Evolutionary conservation across 2,888 invertebrate species (phyloP), one percentile per base, ranked within the genome.

Genomic region (Myopa tessellatipennis): DNA sequence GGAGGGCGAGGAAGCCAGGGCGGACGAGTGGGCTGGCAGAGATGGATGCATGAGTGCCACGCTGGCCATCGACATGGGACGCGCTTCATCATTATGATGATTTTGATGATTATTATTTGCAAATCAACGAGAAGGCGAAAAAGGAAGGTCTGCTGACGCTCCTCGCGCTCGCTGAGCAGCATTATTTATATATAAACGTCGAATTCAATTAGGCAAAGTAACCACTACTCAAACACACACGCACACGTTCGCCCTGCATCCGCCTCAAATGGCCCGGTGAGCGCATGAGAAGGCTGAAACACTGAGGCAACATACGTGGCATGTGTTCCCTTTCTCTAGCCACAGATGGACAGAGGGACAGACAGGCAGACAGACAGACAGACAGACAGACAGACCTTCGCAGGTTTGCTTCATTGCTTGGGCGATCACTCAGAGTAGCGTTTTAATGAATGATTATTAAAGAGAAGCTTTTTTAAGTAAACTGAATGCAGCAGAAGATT

Each of bases 171-270:
- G 68, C 50, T 63, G 12, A 34, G 26, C 50, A 7, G n/a, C 50
- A 69, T 60, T 69, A 75, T 45, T 58, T 55, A 58, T n/a, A 68
- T 52, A 74, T 65, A 38, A 75, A 75, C 60, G 68, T 75, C 75
- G 34, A 18, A 58, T 58, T 75, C 68, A 75, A 75, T 75, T 75
- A 75, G 45, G 16, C 16, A 55, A 67, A 38, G 36, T 36, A 14
- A 45, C n/a, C 74, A n/a, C 7, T 14, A 5, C 55, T 14, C n/a
- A 38, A 34, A 71, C 58, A 8, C 3, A 3, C 52, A 14, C 26
- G 18, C 40, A 38, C 40, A 18, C 18, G 45, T 26, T 26, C 1
- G 26, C 26, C 26, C 26, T 26, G 26, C 26, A 26, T 1, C 26
- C 26, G 26, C 26, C 26, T 26, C 26, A 26, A 26, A 26, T 18